These are phyloP conservation scores for Aphodius granarius DNA, from an alignment of 2,888 invertebrate species.

Conservation along the genomic window DNA sequence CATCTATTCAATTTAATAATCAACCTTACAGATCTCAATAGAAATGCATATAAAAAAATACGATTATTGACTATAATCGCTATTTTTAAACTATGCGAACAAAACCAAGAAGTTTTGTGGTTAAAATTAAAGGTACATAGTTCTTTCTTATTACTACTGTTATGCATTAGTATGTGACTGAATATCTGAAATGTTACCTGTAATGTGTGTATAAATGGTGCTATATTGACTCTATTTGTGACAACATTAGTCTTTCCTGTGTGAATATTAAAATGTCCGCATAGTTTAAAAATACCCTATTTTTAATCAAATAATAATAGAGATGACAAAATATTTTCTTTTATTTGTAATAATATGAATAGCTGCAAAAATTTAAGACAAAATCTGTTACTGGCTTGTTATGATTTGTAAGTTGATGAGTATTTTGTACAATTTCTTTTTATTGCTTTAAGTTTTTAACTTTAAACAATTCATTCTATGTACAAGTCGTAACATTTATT, in stretches of 20 bases:
- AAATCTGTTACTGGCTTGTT: conserved; percentile 1
- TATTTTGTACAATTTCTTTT: conserved; percentile 4
- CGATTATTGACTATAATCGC: no score
- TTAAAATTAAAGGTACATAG: neutral
- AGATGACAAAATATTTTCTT: neutral
- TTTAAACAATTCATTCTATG: neutral
- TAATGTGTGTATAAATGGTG: no score
- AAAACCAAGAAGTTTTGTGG: no score
- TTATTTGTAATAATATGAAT: neutral
- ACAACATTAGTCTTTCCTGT: no score
- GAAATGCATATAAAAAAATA: neutral
- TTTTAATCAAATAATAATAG: no score
- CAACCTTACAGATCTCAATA: neutral
- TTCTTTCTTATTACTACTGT: no score
- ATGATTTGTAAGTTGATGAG: neutral
- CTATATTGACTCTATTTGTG: no score
- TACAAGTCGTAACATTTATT: neutral
- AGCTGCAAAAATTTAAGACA: neutral
- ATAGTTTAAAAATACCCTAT: no score
- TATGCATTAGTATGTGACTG: no score
- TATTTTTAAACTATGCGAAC: no score
- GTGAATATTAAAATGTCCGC: no score
- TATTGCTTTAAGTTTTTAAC: neutral
- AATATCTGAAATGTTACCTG: no score
- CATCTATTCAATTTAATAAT: neutral